Percentiles rank a stretch among this genome's conserved stretches.
These are phyloP conservation scores for Notothenia rossii DNA, from an alignment of 2,113 vertebrate genomes.

Conservation along the genomic window DNA sequence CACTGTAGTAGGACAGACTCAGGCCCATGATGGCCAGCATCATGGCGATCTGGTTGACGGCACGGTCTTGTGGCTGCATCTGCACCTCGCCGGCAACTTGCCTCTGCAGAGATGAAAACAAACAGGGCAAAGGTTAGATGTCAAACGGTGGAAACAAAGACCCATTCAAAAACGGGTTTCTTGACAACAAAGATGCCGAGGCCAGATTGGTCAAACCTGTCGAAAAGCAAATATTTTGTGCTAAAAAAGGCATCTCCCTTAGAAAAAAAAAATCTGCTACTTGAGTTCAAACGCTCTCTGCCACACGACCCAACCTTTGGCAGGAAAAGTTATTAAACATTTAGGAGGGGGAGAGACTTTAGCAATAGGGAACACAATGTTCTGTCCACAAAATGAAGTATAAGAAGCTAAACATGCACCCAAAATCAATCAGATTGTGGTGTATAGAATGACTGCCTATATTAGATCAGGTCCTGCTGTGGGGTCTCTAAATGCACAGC, in stretches of 20 bases:
- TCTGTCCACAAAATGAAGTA: neutral
- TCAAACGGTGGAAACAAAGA: conserved; percentile 13
- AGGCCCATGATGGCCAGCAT: conserved; percentile 93
- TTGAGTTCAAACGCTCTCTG: neutral
- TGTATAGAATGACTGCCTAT: neutral
- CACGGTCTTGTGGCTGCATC: conserved; percentile 84
- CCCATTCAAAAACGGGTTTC: neutral
- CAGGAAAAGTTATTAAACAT: conserved; percentile 46
- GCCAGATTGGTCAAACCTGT: neutral
- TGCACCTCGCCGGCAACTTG: conserved; percentile 90
- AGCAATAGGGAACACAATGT: conserved; percentile 31
- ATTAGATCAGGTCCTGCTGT: neutral
- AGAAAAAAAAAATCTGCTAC: conserved; percentile 9
- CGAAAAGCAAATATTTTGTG: neutral
- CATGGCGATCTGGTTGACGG: conserved; percentile 90
- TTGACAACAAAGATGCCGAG: neutral
- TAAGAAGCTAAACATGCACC: neutral
- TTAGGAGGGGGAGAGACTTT: conserved; percentile 20
- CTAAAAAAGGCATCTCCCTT: neutral
- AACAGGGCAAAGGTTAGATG: conserved; percentile 28
- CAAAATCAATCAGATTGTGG: neutral
- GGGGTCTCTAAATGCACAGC: neutral
- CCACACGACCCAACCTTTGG: conserved; percentile 5
- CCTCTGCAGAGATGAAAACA: conserved; percentile 81
- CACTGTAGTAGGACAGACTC: conserved; percentile 92